Evolutionary conservation across 2,113 vertebrate species (phyloP), one percentile per base, ranked within the genome.

Genomic region (Rhinopomastus cyanomelas): DNA sequence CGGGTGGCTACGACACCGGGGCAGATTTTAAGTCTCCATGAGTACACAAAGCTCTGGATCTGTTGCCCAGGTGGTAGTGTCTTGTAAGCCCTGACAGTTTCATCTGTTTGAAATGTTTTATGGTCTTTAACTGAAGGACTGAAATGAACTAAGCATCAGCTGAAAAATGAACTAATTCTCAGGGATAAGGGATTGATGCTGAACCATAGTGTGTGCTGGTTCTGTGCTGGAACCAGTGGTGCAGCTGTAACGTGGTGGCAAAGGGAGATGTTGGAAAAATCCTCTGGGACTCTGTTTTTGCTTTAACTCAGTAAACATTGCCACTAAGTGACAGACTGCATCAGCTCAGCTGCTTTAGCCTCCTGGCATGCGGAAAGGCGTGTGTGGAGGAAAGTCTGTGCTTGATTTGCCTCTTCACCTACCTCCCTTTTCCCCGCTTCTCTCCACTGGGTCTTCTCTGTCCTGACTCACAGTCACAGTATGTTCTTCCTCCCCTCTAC

Each of bases 41-140:
- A 93, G 82, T 86, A 81, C 48, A 26, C 55, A 85, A 60, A 86
- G 32, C 56, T 53, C 14, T 25, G 32, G 12, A 52, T 88, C 88
- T 87, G 74, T 52, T 90, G 67, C 84, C 77, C 91, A 88, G 79
- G 91, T 95, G 87, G 79, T 75, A 91, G 65, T 8, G 51, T 76
- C 65, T 59, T 82, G 36, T 89, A 75, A 83, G 69, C 71, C 30
- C 46, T 80, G 59, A 46, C 26, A 57, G 83, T 25, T 73, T 93
- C 36, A 30, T 8, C 66, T 85, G 46, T 89, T 83, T 68, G 61
- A 81, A 92, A 85, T 20, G 81, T 69, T 71, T 81, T 86, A 36
- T 44, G 36, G 30, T 42, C 73, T 86, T 91, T 78, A 81, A 86
- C 49, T 75, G 65, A 49, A 71, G 55, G 73, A 83, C n/a, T 82